These are phyloP conservation scores for Ptilonorhynchus violaceus DNA, from an alignment of 2,113 vertebrate species.

Conservation along the genomic window DNA sequence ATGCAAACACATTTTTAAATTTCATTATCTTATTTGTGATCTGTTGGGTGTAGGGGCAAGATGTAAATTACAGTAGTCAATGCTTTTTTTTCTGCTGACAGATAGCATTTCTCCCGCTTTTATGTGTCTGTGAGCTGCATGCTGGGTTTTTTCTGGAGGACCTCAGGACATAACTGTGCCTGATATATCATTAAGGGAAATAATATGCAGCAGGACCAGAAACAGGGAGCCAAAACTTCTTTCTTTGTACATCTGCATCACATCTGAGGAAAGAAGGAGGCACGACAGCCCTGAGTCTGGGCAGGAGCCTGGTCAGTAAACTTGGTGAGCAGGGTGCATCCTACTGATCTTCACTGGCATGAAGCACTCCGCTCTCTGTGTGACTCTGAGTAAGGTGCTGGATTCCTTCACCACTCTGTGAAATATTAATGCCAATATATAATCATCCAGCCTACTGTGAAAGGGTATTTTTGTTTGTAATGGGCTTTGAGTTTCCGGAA, in stretches of 20 bases:
- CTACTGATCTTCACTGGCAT: accelerated
- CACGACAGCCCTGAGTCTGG: not conserved
- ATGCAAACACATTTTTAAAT: not conserved
- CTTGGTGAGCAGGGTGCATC: accelerated
- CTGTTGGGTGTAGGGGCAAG: not conserved
- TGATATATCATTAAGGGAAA: not conserved
- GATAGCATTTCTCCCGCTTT: not conserved
- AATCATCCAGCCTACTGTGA: not conserved
- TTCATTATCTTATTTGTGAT: not conserved
- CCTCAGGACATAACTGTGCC: not conserved
- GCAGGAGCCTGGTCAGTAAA: not conserved
- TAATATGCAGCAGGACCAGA: not conserved
- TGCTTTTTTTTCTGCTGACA: not conserved
- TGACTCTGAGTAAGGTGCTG: not conserved
- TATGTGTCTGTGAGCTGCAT: not conserved
- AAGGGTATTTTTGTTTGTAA: not conserved
- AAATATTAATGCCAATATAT: not conserved
- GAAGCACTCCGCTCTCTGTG: not conserved
- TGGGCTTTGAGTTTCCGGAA: not conserved
- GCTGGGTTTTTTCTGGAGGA: not conserved
- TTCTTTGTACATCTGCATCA: not conserved
- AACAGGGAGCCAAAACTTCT: not conserved
- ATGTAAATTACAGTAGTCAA: slow-evolving; percentile 7
- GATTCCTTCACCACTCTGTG: not conserved
- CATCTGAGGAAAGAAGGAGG: not conserved